phyloP scores from a whole-genome alignment of 2,113 vertebrate genomes.

The Cinclus cinclus region DNA sequence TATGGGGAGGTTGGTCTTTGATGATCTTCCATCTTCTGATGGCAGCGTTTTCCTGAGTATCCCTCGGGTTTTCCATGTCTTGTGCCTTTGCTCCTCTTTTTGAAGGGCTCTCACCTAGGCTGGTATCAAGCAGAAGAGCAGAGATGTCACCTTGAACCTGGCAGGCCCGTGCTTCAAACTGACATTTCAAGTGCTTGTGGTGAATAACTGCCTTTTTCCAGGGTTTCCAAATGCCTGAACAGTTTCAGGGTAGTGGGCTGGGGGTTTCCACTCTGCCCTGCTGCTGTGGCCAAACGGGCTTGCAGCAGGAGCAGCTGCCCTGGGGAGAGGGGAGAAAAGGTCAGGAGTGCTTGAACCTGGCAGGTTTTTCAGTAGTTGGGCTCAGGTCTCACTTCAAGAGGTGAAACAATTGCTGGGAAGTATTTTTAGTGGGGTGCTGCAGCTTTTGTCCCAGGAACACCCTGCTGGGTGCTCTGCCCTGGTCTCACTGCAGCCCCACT shows the following conservation, averaged over 20 bases:
- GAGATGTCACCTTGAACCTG: not conserved
- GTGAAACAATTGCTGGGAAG: not conserved
- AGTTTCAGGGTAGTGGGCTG: not conserved
- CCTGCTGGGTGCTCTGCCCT: not conserved
- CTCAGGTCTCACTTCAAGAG: not conserved
- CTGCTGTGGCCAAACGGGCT: not conserved
- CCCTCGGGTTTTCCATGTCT: not conserved
- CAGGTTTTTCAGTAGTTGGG: not conserved
- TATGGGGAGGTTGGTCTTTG: not conserved
- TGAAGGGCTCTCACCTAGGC: rapidly evolving
- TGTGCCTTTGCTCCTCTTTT: not conserved
- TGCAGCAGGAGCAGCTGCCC: not conserved
- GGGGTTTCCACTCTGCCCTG: not conserved
- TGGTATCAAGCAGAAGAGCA: not conserved
- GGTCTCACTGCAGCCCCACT: not conserved
- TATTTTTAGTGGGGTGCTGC: not conserved
- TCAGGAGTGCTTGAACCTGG: not conserved
- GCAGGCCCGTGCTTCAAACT: rapidly evolving
- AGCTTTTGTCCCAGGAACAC: not conserved
- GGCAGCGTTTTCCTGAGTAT: not conserved
- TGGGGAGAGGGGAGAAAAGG: not conserved
- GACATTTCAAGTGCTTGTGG: not conserved
- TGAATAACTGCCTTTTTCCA: not conserved
- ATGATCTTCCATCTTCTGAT: not conserved
- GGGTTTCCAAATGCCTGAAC: not conserved